Conservation (phyloP, 2,113 vertebrate genomes). For the Equus quagga region DNA sequence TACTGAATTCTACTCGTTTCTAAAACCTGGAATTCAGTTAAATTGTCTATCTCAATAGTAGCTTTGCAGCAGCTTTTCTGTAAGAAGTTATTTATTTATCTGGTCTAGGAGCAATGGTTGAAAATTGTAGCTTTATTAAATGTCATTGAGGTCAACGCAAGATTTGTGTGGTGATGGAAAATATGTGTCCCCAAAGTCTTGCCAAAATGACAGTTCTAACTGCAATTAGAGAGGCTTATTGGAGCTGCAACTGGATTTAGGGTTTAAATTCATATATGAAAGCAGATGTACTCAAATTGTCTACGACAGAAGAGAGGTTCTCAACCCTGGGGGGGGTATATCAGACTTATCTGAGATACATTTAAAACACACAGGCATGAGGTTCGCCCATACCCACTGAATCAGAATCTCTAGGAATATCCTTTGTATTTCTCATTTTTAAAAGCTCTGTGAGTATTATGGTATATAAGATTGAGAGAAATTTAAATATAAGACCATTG, state of each 20-base stretch:
- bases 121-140: slow-evolving; percentile 66
- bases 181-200: slow-evolving; percentile 52
- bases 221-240: slow-evolving; percentile 57
- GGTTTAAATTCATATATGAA: slow-evolving; percentile 49
- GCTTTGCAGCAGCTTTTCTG: not conserved
- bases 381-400: not conserved
- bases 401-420: not conserved
- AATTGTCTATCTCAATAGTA: not conserved
- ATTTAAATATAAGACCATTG: not conserved
- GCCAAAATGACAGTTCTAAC: slow-evolving; percentile 32
- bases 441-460: not conserved
- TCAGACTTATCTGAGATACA: slow-evolving; percentile 7
- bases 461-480: not conserved
- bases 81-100: slow-evolving; percentile 54
- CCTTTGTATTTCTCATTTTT: not conserved
- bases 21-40: slow-evolving; percentile 16
- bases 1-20: slow-evolving; percentile 5
- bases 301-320: not conserved
- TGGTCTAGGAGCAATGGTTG: slow-evolving; percentile 31
- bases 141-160: slow-evolving; percentile 55
- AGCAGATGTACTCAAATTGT: not conserved
- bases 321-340: not conserved
- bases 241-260: slow-evolving; percentile 17
- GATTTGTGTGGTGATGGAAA: slow-evolving; percentile 61
- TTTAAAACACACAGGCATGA: not conserved